Conservation (phyloP, 2,113 vertebrate genomes). For the Osmerus mordax region DNA sequence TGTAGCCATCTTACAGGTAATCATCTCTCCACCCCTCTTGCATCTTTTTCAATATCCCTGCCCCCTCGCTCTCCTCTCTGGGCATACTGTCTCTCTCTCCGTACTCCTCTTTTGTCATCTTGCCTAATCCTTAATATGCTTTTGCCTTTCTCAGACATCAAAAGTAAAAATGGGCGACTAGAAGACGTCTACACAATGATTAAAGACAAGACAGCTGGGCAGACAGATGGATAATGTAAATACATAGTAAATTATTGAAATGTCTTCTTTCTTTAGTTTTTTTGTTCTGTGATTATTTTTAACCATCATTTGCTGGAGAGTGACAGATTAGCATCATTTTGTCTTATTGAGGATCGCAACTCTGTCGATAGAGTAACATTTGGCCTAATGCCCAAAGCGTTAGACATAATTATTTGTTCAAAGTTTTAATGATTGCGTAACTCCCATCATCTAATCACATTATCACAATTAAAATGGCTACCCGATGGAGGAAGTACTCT, state of each 20-base stretch:
- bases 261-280: slow-evolving; percentile 65
- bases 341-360: slow-evolving; percentile 35
- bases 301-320: slow-evolving; percentile 64
- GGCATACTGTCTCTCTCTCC: too few relatives aligned
- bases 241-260: slow-evolving; percentile 82
- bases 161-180: slow-evolving; percentile 99
- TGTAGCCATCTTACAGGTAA: slow-evolving; percentile 96
- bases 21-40: background rate
- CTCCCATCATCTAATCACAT: background rate
- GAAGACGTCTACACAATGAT: slow-evolving; percentile 41
- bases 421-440: too few relatives aligned
- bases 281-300: slow-evolving; percentile 62
- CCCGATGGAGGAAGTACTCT: background rate
- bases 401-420: too few relatives aligned
- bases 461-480: background rate
- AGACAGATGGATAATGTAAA: slow-evolving; percentile 72
- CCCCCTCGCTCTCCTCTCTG: too few relatives aligned
- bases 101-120: background rate
- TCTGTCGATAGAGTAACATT: slow-evolving; percentile 12
- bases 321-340: slow-evolving; percentile 36
- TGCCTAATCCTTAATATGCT: background rate
- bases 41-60: too few relatives aligned
- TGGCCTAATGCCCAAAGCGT: too few relatives aligned
- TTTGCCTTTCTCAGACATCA: slow-evolving; percentile 81
- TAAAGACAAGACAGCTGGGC: slow-evolving; percentile 51